Percentiles rank a stretch among this genome's conserved stretches.
Evolutionary conservation across 2,113 vertebrate species (phyloP).

Genomic region (Ciconia stormi): DNA sequence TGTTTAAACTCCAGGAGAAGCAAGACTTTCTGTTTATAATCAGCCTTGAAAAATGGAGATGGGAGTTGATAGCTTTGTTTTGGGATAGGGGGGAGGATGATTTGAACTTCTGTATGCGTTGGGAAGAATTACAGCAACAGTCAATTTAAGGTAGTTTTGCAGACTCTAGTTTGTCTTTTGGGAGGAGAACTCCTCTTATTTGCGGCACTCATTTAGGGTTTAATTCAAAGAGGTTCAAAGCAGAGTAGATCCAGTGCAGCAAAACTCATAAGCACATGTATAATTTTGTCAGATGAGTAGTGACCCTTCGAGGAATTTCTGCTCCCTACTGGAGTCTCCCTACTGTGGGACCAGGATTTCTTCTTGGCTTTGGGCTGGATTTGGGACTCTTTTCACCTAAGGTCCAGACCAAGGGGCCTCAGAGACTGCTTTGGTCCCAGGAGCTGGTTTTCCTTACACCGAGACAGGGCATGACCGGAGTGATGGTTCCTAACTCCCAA

Average conservation of each 20-base stretch:
- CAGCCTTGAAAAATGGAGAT: background rate
- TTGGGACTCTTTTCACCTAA: background rate
- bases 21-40: background rate
- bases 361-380: background rate
- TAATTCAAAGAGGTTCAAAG: background rate
- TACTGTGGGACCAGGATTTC: background rate
- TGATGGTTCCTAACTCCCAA: too few species aligned
- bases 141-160: background rate
- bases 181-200: background rate
- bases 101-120: background rate
- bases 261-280: background rate
- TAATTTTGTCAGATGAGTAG: background rate
- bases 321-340: background rate
- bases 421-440: background rate
- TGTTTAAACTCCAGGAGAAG: background rate
- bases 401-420: background rate
- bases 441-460: background rate
- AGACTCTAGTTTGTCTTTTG: background rate
- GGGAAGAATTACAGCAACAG: background rate
- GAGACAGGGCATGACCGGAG: background rate
- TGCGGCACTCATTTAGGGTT: background rate
- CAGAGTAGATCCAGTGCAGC: background rate
- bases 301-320: background rate
- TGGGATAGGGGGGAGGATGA: background rate
- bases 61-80: background rate